Conservation (phyloP, 2,797 vertebrate genomes). For the Schizothorax lantsangensis region DNA sequence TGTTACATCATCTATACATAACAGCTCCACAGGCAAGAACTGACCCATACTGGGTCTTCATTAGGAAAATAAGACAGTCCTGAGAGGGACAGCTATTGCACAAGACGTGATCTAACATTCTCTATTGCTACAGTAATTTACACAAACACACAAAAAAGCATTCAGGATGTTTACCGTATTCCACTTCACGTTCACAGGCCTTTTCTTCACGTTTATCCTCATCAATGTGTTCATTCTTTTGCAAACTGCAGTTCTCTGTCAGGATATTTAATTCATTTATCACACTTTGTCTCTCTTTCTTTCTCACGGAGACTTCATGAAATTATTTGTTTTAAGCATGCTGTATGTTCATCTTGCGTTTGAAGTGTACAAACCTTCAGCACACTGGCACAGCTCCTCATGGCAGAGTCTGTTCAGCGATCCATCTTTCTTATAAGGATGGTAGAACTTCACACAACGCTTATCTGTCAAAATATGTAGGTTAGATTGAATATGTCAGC, state of each 20-base stretch:
- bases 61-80: not conserved
- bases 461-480: conserved; percentile 15
- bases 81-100: not conserved
- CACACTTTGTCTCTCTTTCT: not conserved
- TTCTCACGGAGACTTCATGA: not conserved
- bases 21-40: not conserved
- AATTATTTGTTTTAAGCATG: not conserved
- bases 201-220: not conserved
- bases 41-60: too few species aligned
- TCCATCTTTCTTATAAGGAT: conserved; percentile 50
- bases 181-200: conserved; percentile 47
- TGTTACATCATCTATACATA: not conserved
- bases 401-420: conserved; percentile 45
- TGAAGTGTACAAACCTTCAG: conserved; percentile 47
- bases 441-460: conserved; percentile 57
- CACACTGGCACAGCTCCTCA: conserved; percentile 52
- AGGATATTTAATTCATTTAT: conserved; percentile 13
- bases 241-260: conserved; percentile 55
- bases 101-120: not conserved
- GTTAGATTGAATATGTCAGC: not conserved
- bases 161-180: conserved; percentile 45
- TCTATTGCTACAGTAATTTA: not conserved
- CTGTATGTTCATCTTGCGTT: not conserved
- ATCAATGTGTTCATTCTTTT: conserved; percentile 32
- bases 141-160: not conserved